Evolutionary conservation across 2,113 vertebrate genomes (phyloP), one percentile per base, ranked within the genome.

Genomic region (Acanthisitta chloris): DNA sequence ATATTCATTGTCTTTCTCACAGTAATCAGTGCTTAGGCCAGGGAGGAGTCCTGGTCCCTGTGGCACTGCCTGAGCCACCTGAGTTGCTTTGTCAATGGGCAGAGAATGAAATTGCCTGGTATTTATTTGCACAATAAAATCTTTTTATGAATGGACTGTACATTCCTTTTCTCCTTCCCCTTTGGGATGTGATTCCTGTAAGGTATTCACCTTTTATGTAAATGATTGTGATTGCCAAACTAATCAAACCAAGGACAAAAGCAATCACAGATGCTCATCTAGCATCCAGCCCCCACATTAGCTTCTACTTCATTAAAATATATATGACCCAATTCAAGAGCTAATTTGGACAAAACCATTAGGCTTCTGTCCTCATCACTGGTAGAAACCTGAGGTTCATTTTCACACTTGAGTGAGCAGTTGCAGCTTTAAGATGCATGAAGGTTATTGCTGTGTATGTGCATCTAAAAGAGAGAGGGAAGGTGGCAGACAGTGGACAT

Each of bases 191-290:
- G 80, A 61, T 88, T 81, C 33, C 43, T 48, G 61, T 85, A 87
- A 88, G 84, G 36, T 87, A 73, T 18, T 87, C 25, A 72, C 80
- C 59, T 51, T 93, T 92, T 85, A 92, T 94, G 73, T 92, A 94
- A 92, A 83, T 93, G 28, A 84, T 95, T 88, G 77, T 87, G 86
- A 93, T 94, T 91, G 92, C 94, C 58, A 64, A 96, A 95, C 80
- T 80, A 95, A 95, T 96, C 90, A 95, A 92, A 94, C 65, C 94
- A 96, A 97, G 93, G 97, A 79, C 93, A 90, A 89, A 94, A 95
- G 81, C 94, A 90, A 93, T 97, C 88, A 81, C 40, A 76, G 73
- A 29, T 16, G 2, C 90, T 94, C 77, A 79, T 96, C 77, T 76
- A 88, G 54, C 86, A 92, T 87, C 90, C 64, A 95, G 80, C 83